phyloP scores from a whole-genome alignment of 1,140 invertebrate genomes.

The Vanessa atalanta region DNA sequence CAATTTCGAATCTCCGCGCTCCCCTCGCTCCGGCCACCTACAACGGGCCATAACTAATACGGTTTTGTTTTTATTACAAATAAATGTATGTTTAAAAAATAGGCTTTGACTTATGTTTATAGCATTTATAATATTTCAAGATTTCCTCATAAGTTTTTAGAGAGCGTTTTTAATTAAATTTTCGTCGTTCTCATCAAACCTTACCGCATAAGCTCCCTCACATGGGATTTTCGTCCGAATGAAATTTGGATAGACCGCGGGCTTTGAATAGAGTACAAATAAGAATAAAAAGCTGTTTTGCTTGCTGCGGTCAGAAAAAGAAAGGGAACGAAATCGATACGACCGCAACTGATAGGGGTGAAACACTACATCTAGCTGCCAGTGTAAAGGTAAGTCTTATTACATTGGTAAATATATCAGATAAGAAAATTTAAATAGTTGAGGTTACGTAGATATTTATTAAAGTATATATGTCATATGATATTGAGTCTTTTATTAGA shows the following conservation, averaged over 20 bases:
- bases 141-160: slow-evolving; percentile 20
- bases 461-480: too few species aligned
- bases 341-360: slow-evolving; percentile 29
- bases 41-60: slow-evolving; percentile 70
- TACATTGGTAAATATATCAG: too few species aligned
- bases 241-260: slow-evolving; percentile 60
- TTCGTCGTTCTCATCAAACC: slow-evolving; percentile 44
- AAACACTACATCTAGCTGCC: slow-evolving; percentile 5
- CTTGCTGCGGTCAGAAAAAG: slow-evolving; percentile 58
- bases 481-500: neutral
- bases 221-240: slow-evolving; percentile 59
- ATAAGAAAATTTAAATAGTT: too few species aligned
- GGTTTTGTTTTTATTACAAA: slow-evolving; percentile 56
- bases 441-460: too few species aligned
- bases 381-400: neutral
- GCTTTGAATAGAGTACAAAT: slow-evolving; percentile 57
- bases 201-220: slow-evolving; percentile 48
- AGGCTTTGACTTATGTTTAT: slow-evolving; percentile 13
- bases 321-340: slow-evolving; percentile 65
- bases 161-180: slow-evolving; percentile 54
- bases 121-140: slow-evolving; percentile 21
- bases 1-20: slow-evolving; percentile 79
- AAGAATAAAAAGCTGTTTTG: slow-evolving; percentile 60
- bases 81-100: neutral
- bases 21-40: slow-evolving; percentile 65